Base-by-base conservation (phyloP, 1,140 invertebrate genomes). In the Aplysia californica region DNA sequence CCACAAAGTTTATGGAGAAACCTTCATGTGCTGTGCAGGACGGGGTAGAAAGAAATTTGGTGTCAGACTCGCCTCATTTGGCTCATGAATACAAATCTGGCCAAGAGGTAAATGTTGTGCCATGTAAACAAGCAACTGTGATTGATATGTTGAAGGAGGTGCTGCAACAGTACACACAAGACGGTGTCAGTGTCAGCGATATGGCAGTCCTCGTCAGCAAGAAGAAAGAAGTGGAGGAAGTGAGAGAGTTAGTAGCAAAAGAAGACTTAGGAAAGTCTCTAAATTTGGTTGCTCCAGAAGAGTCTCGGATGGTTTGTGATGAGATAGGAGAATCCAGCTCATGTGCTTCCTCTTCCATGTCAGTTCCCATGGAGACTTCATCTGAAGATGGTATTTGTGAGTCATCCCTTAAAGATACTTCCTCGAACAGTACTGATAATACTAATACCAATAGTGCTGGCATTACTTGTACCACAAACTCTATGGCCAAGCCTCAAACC, bases 151-250 rank as follows among this genome's bases (percentile, higher is more conserved):
- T 86, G 50, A 73, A 73, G 15, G 41, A 75, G 38, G 80, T 85
- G 1, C 38, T 86, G 23, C 76, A 78, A n/a, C 69, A 74, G 39
- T 72, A 81, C 26, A 58, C 81, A 0, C 44, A 79, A 26, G 78
- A 71, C 61, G 85, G 85, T 1, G 66, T 81, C n/a, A 56, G 79
- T 41, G 61, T 79, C 18, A 58, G 79, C n/a, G 83, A 86, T 59
- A 80, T 86, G 26, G 85, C 85, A 18, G 80, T 86, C 31, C 75
- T 86, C 58, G 81, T 84, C 21, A 82, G 85, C 6, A 85, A 81
- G 66, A 76, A 76, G 23, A 77, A 66, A 68, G 82, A 83, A 59
- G 71, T 72, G 15, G 77, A 81, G 21, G 64, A 36, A 20, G 36
- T 83, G 20, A 33, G 73, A 66, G 69, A 74, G 20, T 29, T 29